Evolutionary conservation across 2,888 invertebrate species (phyloP), one percentile per base, ranked within the genome.

Genomic region (Erebia epiphron): DNA sequence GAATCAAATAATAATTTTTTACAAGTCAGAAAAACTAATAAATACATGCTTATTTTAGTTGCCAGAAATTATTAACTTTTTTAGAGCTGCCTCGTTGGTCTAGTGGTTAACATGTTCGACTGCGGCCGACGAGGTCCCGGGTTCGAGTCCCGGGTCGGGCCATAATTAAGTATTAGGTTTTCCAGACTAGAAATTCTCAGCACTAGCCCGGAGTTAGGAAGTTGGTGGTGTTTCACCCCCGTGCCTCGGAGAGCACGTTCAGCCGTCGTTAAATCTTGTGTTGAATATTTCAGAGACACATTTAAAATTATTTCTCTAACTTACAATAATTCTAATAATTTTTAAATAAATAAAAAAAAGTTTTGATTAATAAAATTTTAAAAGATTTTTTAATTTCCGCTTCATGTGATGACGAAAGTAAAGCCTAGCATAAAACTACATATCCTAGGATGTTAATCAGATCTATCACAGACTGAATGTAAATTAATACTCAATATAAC

Each of bases 391-490:
- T 35, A 5, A 35, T 35, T 35, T 35, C 7, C 7, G 5, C 26
- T 10, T 56, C 9, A 13, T 56, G 56, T 21, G 21, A 56, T 56
- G 21, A 56, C 2, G 5, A 21, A 21, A 56, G 0, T 56, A 21
- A 56, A 56, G 21, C 11, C 2, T 56, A 10, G 5, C 13, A 56
- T 21, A 26, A 35, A 35, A 58, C n/a, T 54, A 16, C 18, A 54
- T 18, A 54, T 18, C 54, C 54, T 54, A 58, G 8, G 11, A 3
- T 58, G 14, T 35, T 58, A 58, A 58, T 35, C 57, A 58, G 57
- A 58, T 58, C 57, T 58, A 58, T 35, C 57, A 58, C 26, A 26
- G 57, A 58, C 57, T 58, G 9, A 58, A 26, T 35, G 26, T 58
- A 14, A 57, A 57, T 35, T 14, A 35, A 26, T n/a, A 58, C 8